Evolutionary conservation across 1,140 invertebrate species (phyloP).

Genomic region (Heliothis subflexa): DNA sequence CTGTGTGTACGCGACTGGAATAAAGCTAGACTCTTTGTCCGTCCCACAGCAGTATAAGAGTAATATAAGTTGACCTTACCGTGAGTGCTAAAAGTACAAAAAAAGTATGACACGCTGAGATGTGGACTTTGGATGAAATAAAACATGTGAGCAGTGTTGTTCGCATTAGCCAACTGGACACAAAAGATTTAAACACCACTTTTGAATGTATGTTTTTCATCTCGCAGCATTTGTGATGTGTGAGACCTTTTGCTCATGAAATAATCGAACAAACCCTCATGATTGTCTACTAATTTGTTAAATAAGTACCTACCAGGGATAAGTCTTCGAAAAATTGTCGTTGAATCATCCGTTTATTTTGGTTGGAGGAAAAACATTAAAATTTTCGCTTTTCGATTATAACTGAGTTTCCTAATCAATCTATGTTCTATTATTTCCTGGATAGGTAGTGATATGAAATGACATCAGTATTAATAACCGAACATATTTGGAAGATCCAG

Average conservation of each 20-base stretch:
- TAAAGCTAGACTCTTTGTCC: slow-evolving; percentile 44
- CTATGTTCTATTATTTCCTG: too few relatives aligned
- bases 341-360: slow-evolving; percentile 1
- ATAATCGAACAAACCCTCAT: neutral
- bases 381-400: too few relatives aligned
- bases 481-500: too few relatives aligned
- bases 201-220: slow-evolving; percentile 40
- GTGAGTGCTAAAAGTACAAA: slow-evolving; percentile 50
- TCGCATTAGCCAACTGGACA: slow-evolving; percentile 17
- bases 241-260: slow-evolving; percentile 26
- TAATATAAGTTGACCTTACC: slow-evolving; percentile 51
- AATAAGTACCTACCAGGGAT: slow-evolving; percentile 5
- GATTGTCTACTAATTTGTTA: neutral
- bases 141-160: slow-evolving; percentile 42
- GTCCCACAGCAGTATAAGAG: slow-evolving; percentile 5
- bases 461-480: too few relatives aligned
- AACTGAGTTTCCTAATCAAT: too few relatives aligned
- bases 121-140: slow-evolving; percentile 49
- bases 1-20: slow-evolving; percentile 40
- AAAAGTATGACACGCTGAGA: slow-evolving; percentile 29
- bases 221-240: neutral
- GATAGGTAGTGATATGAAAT: too few relatives aligned
- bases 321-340: neutral
- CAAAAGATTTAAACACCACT: slow-evolving; percentile 42
- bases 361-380: too few relatives aligned